phyloP scores from a whole-genome alignment of 2,113 vertebrate species.

The Rhinolophus sinicus region DNA sequence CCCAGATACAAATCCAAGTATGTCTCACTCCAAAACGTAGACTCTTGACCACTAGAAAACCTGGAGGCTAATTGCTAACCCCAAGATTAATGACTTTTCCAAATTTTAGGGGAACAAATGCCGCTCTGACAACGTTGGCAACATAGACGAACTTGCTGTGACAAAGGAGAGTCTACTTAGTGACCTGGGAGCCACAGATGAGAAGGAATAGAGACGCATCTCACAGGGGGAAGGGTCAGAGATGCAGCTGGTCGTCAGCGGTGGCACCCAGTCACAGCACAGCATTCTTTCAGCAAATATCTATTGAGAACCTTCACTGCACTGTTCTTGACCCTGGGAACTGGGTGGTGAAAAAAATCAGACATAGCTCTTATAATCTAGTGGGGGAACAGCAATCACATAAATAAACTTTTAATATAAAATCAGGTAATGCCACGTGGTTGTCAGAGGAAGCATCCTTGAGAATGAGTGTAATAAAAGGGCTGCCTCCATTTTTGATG shows the following conservation, averaged over 20 bases:
- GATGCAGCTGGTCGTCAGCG: background rate
- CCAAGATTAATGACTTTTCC: background rate
- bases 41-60: slow-evolving; percentile 5
- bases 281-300: background rate
- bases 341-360: background rate
- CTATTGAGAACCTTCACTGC: background rate
- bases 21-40: background rate
- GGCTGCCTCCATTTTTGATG: background rate
- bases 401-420: background rate
- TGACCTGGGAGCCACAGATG: background rate
- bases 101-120: background rate
- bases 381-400: background rate
- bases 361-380: background rate
- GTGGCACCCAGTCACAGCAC: background rate
- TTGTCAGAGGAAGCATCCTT: background rate
- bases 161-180: background rate
- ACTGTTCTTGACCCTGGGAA: background rate
- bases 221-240: background rate
- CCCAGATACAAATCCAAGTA: background rate
- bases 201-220: background rate
- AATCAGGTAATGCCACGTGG: background rate
- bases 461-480: background rate
- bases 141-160: background rate
- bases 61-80: background rate
- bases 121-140: background rate